These are phyloP conservation scores for Macroramphosus scolopax DNA, from an alignment of 2,797 vertebrate species.

Conservation along the genomic window DNA sequence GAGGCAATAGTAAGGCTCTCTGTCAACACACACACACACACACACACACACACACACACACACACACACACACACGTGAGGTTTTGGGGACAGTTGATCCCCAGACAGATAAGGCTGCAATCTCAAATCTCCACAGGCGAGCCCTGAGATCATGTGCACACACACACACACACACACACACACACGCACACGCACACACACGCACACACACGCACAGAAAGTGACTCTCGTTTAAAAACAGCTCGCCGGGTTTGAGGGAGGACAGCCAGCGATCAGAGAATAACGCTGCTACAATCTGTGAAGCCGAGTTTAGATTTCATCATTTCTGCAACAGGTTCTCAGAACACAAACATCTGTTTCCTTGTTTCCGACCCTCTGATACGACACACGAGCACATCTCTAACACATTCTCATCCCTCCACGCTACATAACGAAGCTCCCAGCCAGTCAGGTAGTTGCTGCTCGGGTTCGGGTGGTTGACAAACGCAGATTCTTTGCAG, in stretches of 20 bases:
- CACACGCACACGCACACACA: constrained; percentile 17
- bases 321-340: too few relatives aligned
- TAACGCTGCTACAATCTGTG: too few relatives aligned
- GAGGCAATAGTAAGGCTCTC: constrained; percentile 13
- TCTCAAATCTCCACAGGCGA: constrained; percentile 70
- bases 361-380: too few relatives aligned
- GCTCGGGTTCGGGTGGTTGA: too few relatives aligned
- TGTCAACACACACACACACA: constrained; percentile 14
- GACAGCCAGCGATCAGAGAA: too few relatives aligned
- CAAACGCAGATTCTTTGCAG: too few relatives aligned
- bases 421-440: too few relatives aligned
- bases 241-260: constrained; percentile 1
- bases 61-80: constrained; percentile 24
- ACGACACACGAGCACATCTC: too few relatives aligned
- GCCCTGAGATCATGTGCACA: constrained; percentile 41
- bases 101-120: constrained; percentile 72
- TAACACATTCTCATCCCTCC: too few relatives aligned
- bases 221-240: constrained; percentile 16
- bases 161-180: constrained; percentile 19
- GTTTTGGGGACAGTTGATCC: constrained; percentile 70
- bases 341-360: too few relatives aligned
- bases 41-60: constrained; percentile 3
- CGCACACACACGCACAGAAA: constrained; percentile 16
- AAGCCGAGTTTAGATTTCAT: too few relatives aligned
- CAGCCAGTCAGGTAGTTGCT: too few relatives aligned